Base-by-base conservation (phyloP, 53 echinoderm and acorn worm genomes). In the Crossaster papposus region DNA sequence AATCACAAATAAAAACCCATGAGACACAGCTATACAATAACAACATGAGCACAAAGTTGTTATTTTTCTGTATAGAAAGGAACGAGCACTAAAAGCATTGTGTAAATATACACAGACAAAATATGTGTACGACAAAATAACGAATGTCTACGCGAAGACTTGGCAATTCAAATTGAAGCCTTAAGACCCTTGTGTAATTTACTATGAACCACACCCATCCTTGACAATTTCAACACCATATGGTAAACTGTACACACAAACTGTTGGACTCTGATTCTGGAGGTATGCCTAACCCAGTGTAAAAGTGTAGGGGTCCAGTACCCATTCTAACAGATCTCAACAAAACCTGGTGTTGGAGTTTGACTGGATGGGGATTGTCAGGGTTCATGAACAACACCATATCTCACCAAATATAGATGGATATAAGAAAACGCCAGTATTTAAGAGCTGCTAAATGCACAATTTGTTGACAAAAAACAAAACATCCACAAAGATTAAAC, bases 1-100 rank as follows among this genome's bases (percentile, higher is more conserved):
- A 65, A 26, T 13, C 37, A 70, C 26, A 68, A 30, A 10, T 20
- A 24, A 14, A 36, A 18, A 10, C 14, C 12, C 28, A 33, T 73
- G 17, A 73, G 74, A 17, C 13, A 23, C 68, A 82, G 82, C 65
- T 82, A 82, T 68, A 82, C 65, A 82, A 82, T 68, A 68, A 65
- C 36, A 36, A 68, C 51, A 24, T 55, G 32, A 70, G 36, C 82
- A 68, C 38, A 13, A 30, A 24, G 65, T 63, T 64, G 18, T 82
- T 37, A n/a, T 36, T 34, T 54, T 24, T 29, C 14, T 62, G 15
- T 1, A 65, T 28, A 82, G 36, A 50, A 82, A 36, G 26, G 35
- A 7, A 37, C 35, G 65, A 18, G 44, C 0, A 9, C 44, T 23
- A 34, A 14, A n/a, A 30, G n/a, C 15, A 70, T 4, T 11, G 15